Conservation (phyloP, 1,140 invertebrate species). For the Bradysia coprophila region DNA sequence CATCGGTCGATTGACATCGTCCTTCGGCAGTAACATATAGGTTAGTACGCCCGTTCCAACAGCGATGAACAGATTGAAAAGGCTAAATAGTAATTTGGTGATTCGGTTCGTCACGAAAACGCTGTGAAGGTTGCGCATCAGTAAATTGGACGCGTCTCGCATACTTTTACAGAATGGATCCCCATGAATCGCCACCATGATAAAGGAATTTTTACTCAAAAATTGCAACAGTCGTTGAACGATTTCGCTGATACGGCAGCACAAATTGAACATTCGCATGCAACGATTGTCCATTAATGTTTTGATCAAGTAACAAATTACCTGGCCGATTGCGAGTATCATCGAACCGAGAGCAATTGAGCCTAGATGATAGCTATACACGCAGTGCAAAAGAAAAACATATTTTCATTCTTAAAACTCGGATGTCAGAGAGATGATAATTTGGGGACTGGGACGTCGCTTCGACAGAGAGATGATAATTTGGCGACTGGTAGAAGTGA, state of each 20-base stretch:
- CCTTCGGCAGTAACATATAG: constrained; percentile 30
- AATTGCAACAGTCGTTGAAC: constrained; percentile 78
- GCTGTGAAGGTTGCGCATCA: constrained; percentile 75
- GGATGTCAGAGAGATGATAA: too few relatives aligned
- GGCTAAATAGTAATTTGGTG: constrained; percentile 77
- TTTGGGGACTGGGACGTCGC: too few relatives aligned
- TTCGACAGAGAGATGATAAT: too few relatives aligned
- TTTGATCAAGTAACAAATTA: constrained; percentile 58
- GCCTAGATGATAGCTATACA: constrained; percentile 64
- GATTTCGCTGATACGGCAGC: constrained; percentile 19
- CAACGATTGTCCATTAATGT: constrained; percentile 73
- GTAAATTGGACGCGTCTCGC: constrained; percentile 68
- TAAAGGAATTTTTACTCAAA: constrained; percentile 85
- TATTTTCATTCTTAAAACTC: too few relatives aligned
- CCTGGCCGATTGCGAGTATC: constrained; percentile 74
- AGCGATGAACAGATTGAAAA: constrained; percentile 75
- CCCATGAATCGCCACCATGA: constrained; percentile 91
- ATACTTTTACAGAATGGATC: constrained; percentile 82
- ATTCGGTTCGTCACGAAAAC: constrained; percentile 82
- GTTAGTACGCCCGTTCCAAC: constrained; percentile 43
- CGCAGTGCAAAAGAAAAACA: background rate
- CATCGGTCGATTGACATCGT: constrained; percentile 31
- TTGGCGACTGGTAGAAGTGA: too few relatives aligned
- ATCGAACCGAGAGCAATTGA: constrained; percentile 87
- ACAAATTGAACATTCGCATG: constrained; percentile 79